Evolutionary conservation across 35 echinoderm and acorn worm genomes (phyloP).

Genomic region (Diadema setosum): DNA sequence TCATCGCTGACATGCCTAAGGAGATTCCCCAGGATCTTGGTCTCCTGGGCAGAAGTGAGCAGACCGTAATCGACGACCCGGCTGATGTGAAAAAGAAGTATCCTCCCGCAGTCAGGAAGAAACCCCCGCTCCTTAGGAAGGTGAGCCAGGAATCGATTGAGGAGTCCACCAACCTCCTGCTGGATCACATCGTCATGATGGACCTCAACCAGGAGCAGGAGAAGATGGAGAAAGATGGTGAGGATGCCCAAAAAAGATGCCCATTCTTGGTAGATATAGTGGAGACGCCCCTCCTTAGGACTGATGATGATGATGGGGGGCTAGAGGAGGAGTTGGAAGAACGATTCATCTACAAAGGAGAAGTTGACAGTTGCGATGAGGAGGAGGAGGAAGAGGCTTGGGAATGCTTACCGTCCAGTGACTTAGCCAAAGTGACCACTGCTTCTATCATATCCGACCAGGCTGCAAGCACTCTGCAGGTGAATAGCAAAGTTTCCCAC

Average conservation of each 20-base stretch:
- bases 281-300: background rate
- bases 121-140: background rate
- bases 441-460: background rate
- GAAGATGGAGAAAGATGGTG: background rate
- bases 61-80: no score
- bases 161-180: background rate
- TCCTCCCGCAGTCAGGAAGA: background rate
- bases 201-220: background rate
- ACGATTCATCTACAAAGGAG: background rate
- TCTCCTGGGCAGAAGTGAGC: no score
- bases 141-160: constrained; percentile 9
- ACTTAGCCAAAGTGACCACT: background rate
- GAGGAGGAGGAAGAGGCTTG: background rate
- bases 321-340: background rate
- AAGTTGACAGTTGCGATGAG: constrained; percentile 12
- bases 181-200: background rate
- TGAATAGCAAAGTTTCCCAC: no score
- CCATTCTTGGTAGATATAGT: background rate
- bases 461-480: background rate
- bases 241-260: background rate
- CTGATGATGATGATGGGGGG: background rate
- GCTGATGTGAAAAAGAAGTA: background rate
- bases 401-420: background rate
- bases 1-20: no score
- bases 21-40: no score